A percentile compares a stretch with the other conserved stretches of the same genome.
Conservation (phyloP, 2,888 invertebrate genomes). For the Sipunculus nudus region DNA sequence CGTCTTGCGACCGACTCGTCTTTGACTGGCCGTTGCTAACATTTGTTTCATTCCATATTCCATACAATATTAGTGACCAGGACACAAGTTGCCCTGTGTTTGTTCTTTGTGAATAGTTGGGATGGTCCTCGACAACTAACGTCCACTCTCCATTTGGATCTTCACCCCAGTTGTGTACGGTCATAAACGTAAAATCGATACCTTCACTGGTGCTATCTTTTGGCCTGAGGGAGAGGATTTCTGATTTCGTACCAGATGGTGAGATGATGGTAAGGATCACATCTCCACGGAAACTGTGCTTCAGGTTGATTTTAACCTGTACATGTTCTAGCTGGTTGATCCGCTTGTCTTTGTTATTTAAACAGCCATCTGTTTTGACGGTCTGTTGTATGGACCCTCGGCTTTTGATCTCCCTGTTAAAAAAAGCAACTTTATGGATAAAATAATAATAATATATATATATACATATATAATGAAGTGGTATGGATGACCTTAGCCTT, state of each 20-base stretch:
- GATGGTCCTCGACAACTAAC: slow-evolving; percentile 46
- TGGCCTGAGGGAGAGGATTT: slow-evolving; percentile 49
- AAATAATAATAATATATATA: too few relatives aligned
- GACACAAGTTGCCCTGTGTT: slow-evolving; percentile 12
- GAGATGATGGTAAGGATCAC: slow-evolving; percentile 53
- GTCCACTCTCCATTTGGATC: slow-evolving; percentile 56
- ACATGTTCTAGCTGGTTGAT: slow-evolving; percentile 59
- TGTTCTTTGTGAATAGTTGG: too few relatives aligned
- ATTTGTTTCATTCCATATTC: slow-evolving; percentile 13
- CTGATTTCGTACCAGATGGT: slow-evolving; percentile 48
- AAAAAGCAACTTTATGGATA: too few relatives aligned
- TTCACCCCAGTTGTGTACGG: slow-evolving; percentile 62
- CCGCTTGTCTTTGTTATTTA: neutral
- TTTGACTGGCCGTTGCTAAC: too few relatives aligned
- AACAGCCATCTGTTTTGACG: slow-evolving; percentile 41
- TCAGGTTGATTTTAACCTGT: slow-evolving; percentile 48
- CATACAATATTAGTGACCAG: slow-evolving; percentile 26
- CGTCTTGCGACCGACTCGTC: too few relatives aligned
- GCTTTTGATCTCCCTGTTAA: slow-evolving; percentile 38
- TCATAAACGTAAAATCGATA: slow-evolving; percentile 60
- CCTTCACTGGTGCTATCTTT: slow-evolving; percentile 45
- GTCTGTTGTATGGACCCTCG: slow-evolving; percentile 23
- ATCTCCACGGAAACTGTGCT: slow-evolving; percentile 51
- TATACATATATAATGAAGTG: too few relatives aligned
- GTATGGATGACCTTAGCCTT: too few relatives aligned